phyloP scores from a whole-genome alignment of 92 coral and sea anemone species.

The Porites divaricata region DNA sequence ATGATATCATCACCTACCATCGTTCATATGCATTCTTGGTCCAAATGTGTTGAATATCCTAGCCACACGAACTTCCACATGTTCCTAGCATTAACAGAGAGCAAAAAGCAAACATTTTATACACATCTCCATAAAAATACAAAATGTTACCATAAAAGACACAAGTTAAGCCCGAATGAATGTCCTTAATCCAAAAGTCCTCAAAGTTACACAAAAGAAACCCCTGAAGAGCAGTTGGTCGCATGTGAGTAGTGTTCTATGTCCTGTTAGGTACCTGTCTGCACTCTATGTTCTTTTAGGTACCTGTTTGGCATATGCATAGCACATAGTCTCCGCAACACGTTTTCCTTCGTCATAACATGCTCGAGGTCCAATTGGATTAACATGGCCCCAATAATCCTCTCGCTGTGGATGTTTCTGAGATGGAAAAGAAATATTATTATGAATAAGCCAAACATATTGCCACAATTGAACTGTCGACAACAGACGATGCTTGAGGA shows the following conservation, averaged over 20 bases:
- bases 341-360: conserved; percentile 98
- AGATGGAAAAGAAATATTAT: neutral
- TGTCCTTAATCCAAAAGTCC: no score
- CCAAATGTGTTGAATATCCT: conserved; percentile 98
- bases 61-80: conserved; percentile 94
- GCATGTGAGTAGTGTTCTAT: no score
- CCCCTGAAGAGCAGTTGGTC: no score
- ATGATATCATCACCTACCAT: conserved; percentile 78
- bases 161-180: no score
- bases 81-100: conserved; percentile 60
- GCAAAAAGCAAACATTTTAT: neutral
- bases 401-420: conserved; percentile 97
- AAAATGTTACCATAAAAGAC: neutral
- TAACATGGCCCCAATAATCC: conserved; percentile 98
- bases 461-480: neutral
- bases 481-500: no score
- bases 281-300: neutral
- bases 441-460: neutral
- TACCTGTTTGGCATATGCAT: conserved; percentile 98
- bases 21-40: conserved; percentile 99
- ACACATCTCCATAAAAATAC: no score
- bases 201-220: no score
- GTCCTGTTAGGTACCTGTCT: neutral
- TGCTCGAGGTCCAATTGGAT: conserved; percentile 97
- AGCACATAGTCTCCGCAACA: conserved; percentile 99